Conservation (phyloP, 2,888 invertebrate species). For the Agonum fuliginosum region DNA sequence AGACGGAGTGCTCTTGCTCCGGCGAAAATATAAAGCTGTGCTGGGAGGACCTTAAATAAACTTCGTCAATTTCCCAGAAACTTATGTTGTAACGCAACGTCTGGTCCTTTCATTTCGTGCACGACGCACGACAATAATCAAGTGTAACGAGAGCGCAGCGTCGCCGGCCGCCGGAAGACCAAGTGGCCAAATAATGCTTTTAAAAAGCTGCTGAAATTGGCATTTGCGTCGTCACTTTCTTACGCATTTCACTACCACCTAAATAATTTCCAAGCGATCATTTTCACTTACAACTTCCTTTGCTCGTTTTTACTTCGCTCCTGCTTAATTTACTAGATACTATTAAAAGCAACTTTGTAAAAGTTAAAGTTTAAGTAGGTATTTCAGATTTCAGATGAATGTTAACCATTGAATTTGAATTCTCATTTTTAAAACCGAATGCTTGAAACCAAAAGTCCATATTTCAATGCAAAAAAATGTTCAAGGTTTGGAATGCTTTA, state of each 20-base stretch:
- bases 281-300: not conserved
- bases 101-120: slow-evolving; percentile 46
- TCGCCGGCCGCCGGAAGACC: not conserved
- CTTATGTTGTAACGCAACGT: slow-evolving; percentile 51
- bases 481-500: too few relatives aligned
- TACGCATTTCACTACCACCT: slow-evolving; percentile 3
- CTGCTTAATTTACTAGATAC: not conserved
- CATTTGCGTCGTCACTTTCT: not conserved
- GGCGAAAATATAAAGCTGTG: slow-evolving; percentile 51
- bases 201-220: slow-evolving; percentile 52
- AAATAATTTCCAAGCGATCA: slow-evolving; percentile 5
- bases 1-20: slow-evolving; percentile 43
- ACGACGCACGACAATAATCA: slow-evolving; percentile 34
- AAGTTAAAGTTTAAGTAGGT: too few relatives aligned
- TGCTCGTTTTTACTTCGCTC: not conserved
- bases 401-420: too few relatives aligned
- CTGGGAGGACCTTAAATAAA: slow-evolving; percentile 42
- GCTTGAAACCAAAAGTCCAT: too few relatives aligned
- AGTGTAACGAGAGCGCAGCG: slow-evolving; percentile 30
- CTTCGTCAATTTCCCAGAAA: slow-evolving; percentile 53
- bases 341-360: too few relatives aligned
- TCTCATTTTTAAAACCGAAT: too few relatives aligned
- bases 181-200: slow-evolving; percentile 44
- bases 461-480: too few relatives aligned
- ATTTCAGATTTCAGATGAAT: too few relatives aligned